phyloP scores from a whole-genome alignment of 2,113 vertebrate genomes.

The Mungos mungo region DNA sequence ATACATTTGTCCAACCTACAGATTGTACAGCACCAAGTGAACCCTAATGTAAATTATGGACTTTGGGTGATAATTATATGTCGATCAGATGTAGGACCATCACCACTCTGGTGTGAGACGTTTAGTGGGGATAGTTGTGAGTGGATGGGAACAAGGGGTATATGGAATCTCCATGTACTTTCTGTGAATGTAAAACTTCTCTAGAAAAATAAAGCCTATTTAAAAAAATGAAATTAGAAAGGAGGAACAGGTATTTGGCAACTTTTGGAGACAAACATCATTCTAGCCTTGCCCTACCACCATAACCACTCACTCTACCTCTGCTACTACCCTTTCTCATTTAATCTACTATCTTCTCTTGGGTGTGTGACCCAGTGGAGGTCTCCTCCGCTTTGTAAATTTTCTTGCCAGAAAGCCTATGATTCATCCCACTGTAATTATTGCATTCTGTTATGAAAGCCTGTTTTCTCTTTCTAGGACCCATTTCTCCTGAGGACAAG shows the following conservation, averaged over 20 bases:
- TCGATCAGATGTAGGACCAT: not conserved
- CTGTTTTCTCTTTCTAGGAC: not conserved
- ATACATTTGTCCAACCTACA: not conserved
- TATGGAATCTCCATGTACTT: not conserved
- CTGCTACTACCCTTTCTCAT: not conserved
- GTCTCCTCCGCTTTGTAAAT: not conserved
- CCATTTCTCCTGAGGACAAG: not conserved
- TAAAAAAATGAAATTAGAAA: conserved; percentile 30
- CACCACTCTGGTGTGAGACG: not conserved
- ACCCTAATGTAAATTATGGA: not conserved
- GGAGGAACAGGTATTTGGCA: not conserved
- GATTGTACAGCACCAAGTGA: not conserved
- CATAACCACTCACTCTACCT: not conserved
- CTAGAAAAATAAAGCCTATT: not conserved
- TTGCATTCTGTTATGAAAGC: not conserved
- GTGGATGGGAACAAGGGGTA: not conserved
- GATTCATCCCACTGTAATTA: not conserved
- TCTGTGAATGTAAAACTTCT: not conserved
- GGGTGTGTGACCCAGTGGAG: not conserved
- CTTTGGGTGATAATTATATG: not conserved
- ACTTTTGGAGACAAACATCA: not conserved
- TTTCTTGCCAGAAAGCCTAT: not conserved
- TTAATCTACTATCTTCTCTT: not conserved
- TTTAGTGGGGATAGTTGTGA: not conserved
- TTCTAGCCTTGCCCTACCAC: not conserved